phyloP scores from a whole-genome alignment of 2,888 invertebrate genomes.

The Amphipoea oculea region DNA sequence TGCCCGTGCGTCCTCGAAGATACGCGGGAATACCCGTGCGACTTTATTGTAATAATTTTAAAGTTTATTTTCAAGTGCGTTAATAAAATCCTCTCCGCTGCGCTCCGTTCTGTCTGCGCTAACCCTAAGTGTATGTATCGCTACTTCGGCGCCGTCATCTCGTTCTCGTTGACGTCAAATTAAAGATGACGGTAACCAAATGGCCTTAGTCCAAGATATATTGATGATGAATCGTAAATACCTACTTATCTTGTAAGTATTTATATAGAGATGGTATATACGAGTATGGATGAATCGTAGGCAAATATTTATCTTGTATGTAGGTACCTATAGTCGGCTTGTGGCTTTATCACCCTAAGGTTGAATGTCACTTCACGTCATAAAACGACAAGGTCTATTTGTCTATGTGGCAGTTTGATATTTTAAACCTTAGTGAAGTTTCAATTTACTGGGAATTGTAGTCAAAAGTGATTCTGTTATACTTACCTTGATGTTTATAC shows the following conservation, averaged over 20 bases:
- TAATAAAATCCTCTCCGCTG: no score
- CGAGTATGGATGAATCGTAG: no score
- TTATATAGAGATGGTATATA: no score
- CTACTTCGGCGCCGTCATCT: no score
- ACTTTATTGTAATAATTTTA: no score
- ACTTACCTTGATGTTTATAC: not conserved
- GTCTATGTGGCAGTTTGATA: not conserved
- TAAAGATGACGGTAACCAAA: no score
- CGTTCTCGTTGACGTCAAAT: no score
- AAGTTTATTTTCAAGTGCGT: no score
- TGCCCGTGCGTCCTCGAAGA: no score
- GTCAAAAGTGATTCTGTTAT: not conserved
- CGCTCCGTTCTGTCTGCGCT: no score
- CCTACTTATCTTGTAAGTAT: not conserved
- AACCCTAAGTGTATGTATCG: no score
- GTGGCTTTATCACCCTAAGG: not conserved
- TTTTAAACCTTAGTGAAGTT: not conserved
- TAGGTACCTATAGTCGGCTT: not conserved
- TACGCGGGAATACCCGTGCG: no score
- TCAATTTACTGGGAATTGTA: not conserved
- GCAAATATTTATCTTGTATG: not conserved
- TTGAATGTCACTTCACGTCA: not conserved
- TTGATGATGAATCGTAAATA: not conserved
- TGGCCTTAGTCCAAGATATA: not conserved
- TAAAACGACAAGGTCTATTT: not conserved